Evolutionary conservation across 2,113 vertebrate species (phyloP), one percentile per base, ranked within the genome.

Genomic region (Cebus imitator): DNA sequence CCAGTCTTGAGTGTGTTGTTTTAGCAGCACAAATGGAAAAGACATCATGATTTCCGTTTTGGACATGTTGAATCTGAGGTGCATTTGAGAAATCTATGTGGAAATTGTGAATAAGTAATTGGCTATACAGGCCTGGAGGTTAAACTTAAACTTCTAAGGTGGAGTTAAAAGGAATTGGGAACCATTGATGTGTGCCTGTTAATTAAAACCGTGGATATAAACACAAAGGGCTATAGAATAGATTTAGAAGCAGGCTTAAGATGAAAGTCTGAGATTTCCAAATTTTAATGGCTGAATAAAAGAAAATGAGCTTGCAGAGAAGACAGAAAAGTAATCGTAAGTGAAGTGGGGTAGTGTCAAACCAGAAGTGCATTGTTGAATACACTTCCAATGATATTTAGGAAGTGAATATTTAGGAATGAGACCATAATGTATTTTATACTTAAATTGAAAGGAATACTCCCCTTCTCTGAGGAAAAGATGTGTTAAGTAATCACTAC

Each of bases 101-200:
- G n/a, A 85, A 85, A 81, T 45, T 70, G 50, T 85, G 27, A 89
- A 61, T 70, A 90, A 76, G n/a, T 90, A 86, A 0, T 68, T 72
- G 50, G 9, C 20, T 48, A 2, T 55, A 13, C 52, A 35, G 23
- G 6, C 55, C 17, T 92, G 48, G 58, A 95, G 25, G 3, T 66
- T 94, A 92, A 81, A 81, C 21, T 66, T 94, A 92, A 87, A 81
- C 21, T 85, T 96, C 55, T 61, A 89, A 66, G 6, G 27, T 86
- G 57, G 30, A 94, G 55, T 80, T 76, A 16, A 73, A 73, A 84
- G 80, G 18, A 32, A 64, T 35, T 27, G 14, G 37, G 9, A 80
- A 58, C 37, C 37, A 66, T 21, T 32, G n/a, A 27, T 61, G 8
- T 70, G 32, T 37, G 66, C 11, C 40, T 73, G 43, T 90, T 87